Conservation (phyloP, 2,113 vertebrate species). For the Rhinopithecus roxellana region DNA sequence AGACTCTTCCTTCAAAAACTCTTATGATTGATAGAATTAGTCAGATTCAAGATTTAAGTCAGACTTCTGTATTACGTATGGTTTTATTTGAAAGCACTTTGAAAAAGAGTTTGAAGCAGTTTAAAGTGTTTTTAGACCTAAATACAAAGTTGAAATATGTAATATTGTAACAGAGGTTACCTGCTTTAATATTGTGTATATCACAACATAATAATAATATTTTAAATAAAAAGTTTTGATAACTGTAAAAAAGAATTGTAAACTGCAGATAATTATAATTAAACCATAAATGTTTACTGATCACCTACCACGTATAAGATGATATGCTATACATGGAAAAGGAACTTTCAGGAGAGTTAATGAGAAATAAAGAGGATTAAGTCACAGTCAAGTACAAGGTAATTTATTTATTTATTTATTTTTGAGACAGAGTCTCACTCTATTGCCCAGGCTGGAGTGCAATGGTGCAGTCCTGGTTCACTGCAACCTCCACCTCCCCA, state of each 20-base stretch:
- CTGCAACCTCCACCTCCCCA: too few species aligned
- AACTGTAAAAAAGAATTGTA: neutral
- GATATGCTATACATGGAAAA: neutral
- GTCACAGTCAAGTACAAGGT: neutral
- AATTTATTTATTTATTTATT: too few species aligned
- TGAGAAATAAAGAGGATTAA: neutral
- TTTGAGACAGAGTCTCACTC: too few species aligned
- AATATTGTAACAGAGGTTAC: neutral
- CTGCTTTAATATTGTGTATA: neutral
- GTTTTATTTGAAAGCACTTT: conserved; percentile 3
- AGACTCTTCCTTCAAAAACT: neutral
- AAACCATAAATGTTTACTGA: neutral
- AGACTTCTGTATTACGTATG: neutral
- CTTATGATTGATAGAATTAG: neutral
- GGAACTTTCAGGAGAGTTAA: neutral
- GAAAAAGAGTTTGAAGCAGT: neutral
- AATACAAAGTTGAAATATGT: neutral
- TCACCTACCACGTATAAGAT: neutral
- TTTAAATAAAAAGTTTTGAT: neutral
- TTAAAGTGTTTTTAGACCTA: neutral
- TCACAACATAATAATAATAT: neutral
- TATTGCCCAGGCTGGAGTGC: too few species aligned
- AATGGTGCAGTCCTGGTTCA: too few species aligned
- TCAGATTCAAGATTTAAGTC: neutral
- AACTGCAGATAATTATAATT: neutral